These are phyloP conservation scores for Danio tinwini DNA, from an alignment of 2,797 vertebrate genomes.

Conservation along the genomic window DNA sequence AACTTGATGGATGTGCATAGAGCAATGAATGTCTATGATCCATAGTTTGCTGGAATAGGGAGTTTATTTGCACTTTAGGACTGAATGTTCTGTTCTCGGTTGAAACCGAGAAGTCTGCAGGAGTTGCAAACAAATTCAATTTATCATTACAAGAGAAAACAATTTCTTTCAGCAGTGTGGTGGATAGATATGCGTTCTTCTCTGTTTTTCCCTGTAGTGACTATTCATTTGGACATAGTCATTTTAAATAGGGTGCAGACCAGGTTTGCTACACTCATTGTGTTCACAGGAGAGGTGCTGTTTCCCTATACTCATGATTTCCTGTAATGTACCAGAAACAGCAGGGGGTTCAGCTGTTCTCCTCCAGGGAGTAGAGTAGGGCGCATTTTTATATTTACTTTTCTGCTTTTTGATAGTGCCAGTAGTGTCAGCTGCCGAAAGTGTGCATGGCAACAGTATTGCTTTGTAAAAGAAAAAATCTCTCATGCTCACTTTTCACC, in stretches of 20 bases:
- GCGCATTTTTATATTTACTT: constrained; percentile 34
- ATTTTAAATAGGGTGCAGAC: constrained; percentile 30
- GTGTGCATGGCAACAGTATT: constrained; percentile 8
- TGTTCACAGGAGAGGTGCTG: constrained; percentile 30
- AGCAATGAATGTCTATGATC: neutral
- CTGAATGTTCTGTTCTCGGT: neutral
- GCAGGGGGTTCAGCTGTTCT: constrained; percentile 21
- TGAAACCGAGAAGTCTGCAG: constrained; percentile 8
- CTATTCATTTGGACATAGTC: constrained; percentile 20
- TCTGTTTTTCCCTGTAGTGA: constrained; percentile 49
- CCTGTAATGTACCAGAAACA: constrained; percentile 8
- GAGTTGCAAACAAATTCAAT: constrained; percentile 22
- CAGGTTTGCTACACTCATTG: neutral
- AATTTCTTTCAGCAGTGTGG: neutral
- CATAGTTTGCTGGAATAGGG: neutral
- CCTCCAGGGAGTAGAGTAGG: constrained; percentile 25
- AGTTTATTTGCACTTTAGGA: constrained; percentile 8
- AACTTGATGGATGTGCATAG: neutral
- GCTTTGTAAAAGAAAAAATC: constrained; percentile 45
- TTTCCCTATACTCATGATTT: constrained; percentile 16
- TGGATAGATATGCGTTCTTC: constrained; percentile 44
- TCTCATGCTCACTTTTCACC: constrained; percentile 1
- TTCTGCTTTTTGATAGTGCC: constrained; percentile 22
- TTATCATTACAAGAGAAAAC: constrained; percentile 13
- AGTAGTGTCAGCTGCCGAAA: neutral